Percentiles rank a stretch among this genome's conserved stretches.
Evolutionary conservation across 2,797 vertebrate species (phyloP).

Genomic region (Periparus ater): DNA sequence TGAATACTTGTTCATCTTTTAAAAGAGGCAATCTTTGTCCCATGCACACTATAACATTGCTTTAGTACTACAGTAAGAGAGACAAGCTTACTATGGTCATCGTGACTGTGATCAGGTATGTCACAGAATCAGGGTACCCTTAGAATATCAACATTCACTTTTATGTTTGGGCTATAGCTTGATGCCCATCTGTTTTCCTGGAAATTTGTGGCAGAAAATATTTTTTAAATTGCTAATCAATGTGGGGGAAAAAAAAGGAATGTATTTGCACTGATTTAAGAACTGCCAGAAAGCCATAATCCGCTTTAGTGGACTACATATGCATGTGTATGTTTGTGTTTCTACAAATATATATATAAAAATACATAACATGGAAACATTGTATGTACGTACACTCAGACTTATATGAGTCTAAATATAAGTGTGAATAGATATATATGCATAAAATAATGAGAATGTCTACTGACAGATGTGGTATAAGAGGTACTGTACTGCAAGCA

Average conservation of each 20-base stretch:
- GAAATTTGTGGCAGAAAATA: not conserved
- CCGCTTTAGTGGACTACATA: not conserved
- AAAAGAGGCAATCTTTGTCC: not conserved
- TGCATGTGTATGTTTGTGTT: not conserved
- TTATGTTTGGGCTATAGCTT: not conserved
- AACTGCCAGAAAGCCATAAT: not conserved
- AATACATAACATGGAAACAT: not conserved
- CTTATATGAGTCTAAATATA: not conserved
- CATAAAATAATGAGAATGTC: not conserved
- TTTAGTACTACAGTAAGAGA: not conserved
- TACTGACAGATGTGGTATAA: not conserved
- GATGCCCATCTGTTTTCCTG: not conserved
- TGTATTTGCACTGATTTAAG: not conserved
- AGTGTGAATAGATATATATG: not conserved
- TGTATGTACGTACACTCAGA: not conserved
- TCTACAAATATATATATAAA: not conserved
- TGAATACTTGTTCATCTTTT: not conserved
- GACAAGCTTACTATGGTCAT: not conserved
- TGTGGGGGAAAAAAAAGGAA: rapidly evolving
- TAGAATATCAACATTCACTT: not conserved
- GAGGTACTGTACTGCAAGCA: not conserved
- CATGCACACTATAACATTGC: not conserved
- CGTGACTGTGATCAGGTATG: rapidly evolving
- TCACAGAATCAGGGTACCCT: not conserved
- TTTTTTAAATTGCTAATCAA: not conserved